These are phyloP conservation scores for Hippocampus guttulatus DNA, from an alignment of 2,113 vertebrate genomes.

Conservation along the genomic window DNA sequence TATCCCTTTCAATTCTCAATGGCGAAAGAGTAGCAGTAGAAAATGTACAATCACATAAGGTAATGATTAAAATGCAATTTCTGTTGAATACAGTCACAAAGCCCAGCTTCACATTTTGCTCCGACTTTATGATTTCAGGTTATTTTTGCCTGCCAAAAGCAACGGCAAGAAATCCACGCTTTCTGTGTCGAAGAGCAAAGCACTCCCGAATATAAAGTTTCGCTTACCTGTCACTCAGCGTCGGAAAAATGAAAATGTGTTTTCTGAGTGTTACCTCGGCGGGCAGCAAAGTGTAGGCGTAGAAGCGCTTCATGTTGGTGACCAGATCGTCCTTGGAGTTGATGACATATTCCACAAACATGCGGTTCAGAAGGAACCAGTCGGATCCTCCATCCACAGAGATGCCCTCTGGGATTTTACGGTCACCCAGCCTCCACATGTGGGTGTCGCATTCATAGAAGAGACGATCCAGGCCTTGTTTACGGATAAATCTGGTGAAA, in stretches of 20 bases:
- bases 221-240: conserved; percentile 21
- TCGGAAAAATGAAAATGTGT: conserved; percentile 15
- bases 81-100: conserved; percentile 27
- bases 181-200: conserved; percentile 15
- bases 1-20: conserved; percentile 25
- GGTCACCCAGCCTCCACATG: conserved; percentile 97
- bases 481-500: conserved; percentile 86
- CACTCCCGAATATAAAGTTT: conserved; percentile 7
- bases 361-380: conserved; percentile 94
- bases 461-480: conserved; percentile 92
- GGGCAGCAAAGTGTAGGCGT: conserved; percentile 91
- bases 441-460: conserved; percentile 96
- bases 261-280: conserved; percentile 79
- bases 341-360: conserved; percentile 92
- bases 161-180: conserved; percentile 1
- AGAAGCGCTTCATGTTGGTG: conserved; percentile 93
- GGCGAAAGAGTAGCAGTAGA: conserved; percentile 36
- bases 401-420: conserved; percentile 92
- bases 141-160: conserved; percentile 5
- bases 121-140: conserved; percentile 15
- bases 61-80: conserved; percentile 53
- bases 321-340: conserved; percentile 89
- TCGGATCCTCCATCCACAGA: conserved; percentile 91
- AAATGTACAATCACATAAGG: conserved; percentile 20
- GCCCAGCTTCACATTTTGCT: conserved; percentile 25